A percentile compares a stretch with the other conserved stretches of the same genome.
Conservation (phyloP, 2,113 vertebrate species). For the Fregata magnificens region DNA sequence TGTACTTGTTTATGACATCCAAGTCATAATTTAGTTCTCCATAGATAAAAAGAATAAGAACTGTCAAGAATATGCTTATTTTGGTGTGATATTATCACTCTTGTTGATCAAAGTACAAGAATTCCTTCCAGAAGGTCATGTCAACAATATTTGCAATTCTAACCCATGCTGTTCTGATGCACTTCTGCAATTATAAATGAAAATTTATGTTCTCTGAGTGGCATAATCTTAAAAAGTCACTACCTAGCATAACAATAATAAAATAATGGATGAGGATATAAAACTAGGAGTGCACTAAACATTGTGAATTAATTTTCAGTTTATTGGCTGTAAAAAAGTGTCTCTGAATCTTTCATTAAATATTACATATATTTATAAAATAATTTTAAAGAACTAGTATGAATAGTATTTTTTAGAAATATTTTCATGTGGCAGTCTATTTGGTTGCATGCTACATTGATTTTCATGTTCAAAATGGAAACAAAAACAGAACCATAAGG, state of each 20-base stretch:
- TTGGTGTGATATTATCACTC: not conserved
- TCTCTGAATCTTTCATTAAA: not conserved
- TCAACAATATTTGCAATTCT: not conserved
- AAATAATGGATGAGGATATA: slow-evolving; percentile 6
- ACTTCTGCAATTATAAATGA: not conserved
- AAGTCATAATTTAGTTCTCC: not conserved
- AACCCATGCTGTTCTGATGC: not conserved
- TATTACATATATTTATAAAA: not conserved
- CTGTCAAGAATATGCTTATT: not conserved
- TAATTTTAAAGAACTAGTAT: not conserved
- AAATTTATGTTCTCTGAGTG: not conserved
- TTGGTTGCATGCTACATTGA: not conserved
- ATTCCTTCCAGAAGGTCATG: not conserved
- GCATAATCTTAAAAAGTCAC: slow-evolving; percentile 7
- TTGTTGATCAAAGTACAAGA: not conserved
- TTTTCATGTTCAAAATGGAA: not conserved
- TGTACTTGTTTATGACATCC: not conserved
- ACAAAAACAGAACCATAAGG: not conserved
- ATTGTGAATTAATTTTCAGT: not conserved
- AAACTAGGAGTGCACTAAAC: slow-evolving; percentile 1
- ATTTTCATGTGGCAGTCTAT: not conserved
- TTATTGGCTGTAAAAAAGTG: not conserved
- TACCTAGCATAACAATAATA: not conserved
- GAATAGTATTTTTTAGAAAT: not conserved
- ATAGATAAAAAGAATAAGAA: not conserved